Evolutionary conservation across 2,113 vertebrate species (phyloP).

Genomic region (Oncorhynchus tshawytscha): DNA sequence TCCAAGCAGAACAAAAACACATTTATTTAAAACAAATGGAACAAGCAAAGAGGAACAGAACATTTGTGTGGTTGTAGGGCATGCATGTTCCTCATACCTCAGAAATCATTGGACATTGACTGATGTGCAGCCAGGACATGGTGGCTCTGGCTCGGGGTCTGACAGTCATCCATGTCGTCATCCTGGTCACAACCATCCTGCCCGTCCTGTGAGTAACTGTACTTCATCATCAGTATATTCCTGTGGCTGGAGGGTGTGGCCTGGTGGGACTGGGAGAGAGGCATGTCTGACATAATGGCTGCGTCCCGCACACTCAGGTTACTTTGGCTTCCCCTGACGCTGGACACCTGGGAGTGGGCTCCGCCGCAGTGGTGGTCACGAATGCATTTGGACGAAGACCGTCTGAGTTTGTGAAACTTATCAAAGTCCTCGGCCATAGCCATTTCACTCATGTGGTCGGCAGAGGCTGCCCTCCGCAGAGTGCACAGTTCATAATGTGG

Average conservation of each 20-base stretch:
- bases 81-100: conserved; percentile 64
- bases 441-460: conserved; percentile 83
- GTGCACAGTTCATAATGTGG: conserved; percentile 97
- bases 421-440: conserved; percentile 89
- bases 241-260: neutral
- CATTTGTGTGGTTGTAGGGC: neutral
- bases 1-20: too few species aligned
- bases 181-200: conserved; percentile 73
- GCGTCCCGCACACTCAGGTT: conserved; percentile 93
- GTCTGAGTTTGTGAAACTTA: conserved; percentile 86
- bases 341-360: conserved; percentile 81
- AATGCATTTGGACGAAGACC: conserved; percentile 92
- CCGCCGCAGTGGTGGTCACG: conserved; percentile 95
- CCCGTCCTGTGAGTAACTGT: conserved; percentile 90
- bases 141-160: conserved; percentile 23
- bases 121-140: conserved; percentile 69
- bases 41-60: too few species aligned
- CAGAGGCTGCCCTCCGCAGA: conserved; percentile 78
- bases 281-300: conserved; percentile 76
- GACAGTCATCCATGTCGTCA: conserved; percentile 71
- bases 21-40: too few species aligned
- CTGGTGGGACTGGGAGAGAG: conserved; percentile 67
- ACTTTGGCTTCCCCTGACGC: conserved; percentile 87
- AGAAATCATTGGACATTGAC: conserved; percentile 88
- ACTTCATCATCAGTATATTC: conserved; percentile 95